A percentile compares a stretch with the other conserved stretches of the same genome.
phyloP scores from a whole-genome alignment of 2,888 invertebrate species.

The Drosophila bunnanda region DNA sequence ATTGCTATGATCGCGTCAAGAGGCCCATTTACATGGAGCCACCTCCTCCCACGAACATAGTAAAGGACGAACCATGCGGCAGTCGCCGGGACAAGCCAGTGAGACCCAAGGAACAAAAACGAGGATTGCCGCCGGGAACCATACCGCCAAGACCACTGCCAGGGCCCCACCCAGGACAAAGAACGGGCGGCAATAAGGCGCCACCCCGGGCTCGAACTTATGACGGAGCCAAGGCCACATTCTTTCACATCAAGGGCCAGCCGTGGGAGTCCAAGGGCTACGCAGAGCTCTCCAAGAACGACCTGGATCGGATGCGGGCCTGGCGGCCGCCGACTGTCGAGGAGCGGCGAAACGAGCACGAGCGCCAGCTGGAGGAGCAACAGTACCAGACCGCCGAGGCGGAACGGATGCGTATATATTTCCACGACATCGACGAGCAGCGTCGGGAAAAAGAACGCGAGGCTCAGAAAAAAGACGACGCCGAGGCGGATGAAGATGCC shows the following conservation, averaged over 20 bases:
- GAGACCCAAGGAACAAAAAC: constrained; percentile 17
- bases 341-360: constrained; percentile 49
- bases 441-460: constrained; percentile 60
- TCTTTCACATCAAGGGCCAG: constrained; percentile 60
- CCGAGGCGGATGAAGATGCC: constrained; percentile 47
- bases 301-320: constrained; percentile 59
- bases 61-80: background rate
- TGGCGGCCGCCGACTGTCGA: constrained; percentile 48
- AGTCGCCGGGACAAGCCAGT: constrained; percentile 27
- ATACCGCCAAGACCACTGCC: constrained; percentile 26
- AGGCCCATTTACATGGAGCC: constrained; percentile 49
- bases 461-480: constrained; percentile 44
- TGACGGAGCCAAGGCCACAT: constrained; percentile 61
- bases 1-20: constrained; percentile 56
- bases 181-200: constrained; percentile 1
- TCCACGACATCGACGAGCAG: constrained; percentile 59
- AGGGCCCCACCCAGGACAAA: background rate
- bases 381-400: constrained; percentile 53
- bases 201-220: constrained; percentile 17
- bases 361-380: constrained; percentile 56
- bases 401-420: constrained; percentile 57
- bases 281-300: constrained; percentile 51
- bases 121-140: constrained; percentile 62
- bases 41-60: background rate
- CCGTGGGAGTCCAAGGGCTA: constrained; percentile 69